Base-by-base conservation (phyloP, 2,888 invertebrate species). In the Clitarchus hookeri region DNA sequence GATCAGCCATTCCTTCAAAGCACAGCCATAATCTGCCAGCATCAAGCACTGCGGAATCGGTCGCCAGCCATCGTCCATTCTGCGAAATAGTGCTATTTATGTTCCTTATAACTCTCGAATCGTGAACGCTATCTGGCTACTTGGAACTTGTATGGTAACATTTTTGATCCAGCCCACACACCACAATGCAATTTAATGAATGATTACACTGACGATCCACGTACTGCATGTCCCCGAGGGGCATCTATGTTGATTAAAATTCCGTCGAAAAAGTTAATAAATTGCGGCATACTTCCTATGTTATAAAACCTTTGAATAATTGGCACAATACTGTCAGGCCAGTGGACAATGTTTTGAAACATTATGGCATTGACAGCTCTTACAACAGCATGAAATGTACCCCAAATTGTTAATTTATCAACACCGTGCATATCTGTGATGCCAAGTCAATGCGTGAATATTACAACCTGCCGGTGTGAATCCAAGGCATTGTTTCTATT, bases 1-100 rank as follows among this genome's bases (percentile, higher is more conserved):
- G 9, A 80, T 80, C n/a, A 80, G 80, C 26, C 80, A 80, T 80
- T 80, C 80, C 19, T 80, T 80, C 36, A 80, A 80, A 26, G 26
- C 80, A 80, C 6, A 80, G 25, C 26, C 19, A 80, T 9, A 80
- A 80, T 80, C 80, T 25, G 13, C 80, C 8, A 80, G 80, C n/a
- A 80, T 6, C n/a, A 26, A 9, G 4, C 12, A 80, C 12, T 80
- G 26, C n/a, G 26, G 25, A 80, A 80, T 26, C 80, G 27, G 27
- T 12, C 16, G 65, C 80, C 80, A 80, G 26, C 80, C 26, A 13
- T 80, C 13, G 9, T 80, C 13, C 9, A 80, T 80, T 80, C 36
- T 11, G 27, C 26, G 11, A 80, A 6, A 80, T 25, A 80, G 80
- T 25, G 80, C n/a, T n/a, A n/a, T n/a, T 80, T 13, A 9, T 80